A percentile compares a stretch with the other conserved stretches of the same genome.
These are phyloP conservation scores for Ptychodera flava DNA, from an alignment of 35 echinoderm and acorn worm species.

Conservation along the genomic window DNA sequence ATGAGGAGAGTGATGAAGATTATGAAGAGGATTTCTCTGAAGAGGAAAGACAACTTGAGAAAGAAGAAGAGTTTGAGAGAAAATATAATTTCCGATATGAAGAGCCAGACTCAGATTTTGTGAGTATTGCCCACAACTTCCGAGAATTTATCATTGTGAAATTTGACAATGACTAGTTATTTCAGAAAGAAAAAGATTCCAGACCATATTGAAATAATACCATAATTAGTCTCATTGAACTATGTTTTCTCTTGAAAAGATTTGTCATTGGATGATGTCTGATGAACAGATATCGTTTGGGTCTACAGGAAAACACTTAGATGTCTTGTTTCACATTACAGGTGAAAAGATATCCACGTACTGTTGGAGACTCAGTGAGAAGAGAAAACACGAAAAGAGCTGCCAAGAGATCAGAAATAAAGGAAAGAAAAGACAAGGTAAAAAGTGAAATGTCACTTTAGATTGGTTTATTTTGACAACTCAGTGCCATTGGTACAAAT, in stretches of 20 bases:
- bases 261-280: too few relatives aligned
- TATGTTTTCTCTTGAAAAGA: too few relatives aligned
- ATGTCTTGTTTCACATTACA: too few relatives aligned
- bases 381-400: constrained; percentile 68
- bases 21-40: constrained; percentile 76
- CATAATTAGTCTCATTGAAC: too few relatives aligned
- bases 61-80: constrained; percentile 96
- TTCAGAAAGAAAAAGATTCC: too few relatives aligned
- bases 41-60: constrained; percentile 73
- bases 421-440: constrained; percentile 54
- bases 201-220: too few relatives aligned
- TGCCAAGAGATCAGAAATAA: constrained; percentile 67
- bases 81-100: constrained; percentile 98
- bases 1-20: not conserved
- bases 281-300: too few relatives aligned
- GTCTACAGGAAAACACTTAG: too few relatives aligned
- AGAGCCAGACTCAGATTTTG: constrained; percentile 93
- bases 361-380: constrained; percentile 69
- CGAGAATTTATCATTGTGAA: too few relatives aligned
- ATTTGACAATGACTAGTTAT: too few relatives aligned
- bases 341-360: constrained; percentile 89
- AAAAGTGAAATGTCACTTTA: not conserved
- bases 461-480: not conserved
- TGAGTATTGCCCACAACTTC: too few relatives aligned
- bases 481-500: too few relatives aligned